Percentiles rank a stretch among this genome's conserved stretches.
These are phyloP conservation scores for Carposina sasakii DNA, from an alignment of 1,140 invertebrate genomes.

Conservation along the genomic window DNA sequence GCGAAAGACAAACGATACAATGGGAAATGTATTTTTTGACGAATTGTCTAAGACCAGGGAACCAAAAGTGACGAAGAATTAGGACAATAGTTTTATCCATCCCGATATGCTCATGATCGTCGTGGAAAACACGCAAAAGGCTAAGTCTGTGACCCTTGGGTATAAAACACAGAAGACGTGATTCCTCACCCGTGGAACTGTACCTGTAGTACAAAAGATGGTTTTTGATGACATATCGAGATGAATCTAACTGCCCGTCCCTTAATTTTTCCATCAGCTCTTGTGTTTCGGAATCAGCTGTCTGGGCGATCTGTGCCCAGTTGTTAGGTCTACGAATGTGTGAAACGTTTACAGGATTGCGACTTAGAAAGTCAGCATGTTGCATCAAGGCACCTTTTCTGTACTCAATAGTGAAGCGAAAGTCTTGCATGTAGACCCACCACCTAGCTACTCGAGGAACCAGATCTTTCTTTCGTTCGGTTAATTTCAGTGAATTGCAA, in stretches of 20 bases:
- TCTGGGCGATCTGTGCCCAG: conserved; percentile 8
- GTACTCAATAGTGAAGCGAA: neutral
- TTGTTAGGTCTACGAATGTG: neutral
- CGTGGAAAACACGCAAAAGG: conserved; percentile 22
- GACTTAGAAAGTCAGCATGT: conserved; percentile 7
- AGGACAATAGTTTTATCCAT: conserved; percentile 18
- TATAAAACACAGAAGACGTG: conserved; percentile 7
- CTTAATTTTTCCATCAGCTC: conserved; percentile 2
- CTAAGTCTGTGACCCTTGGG: conserved; percentile 12
- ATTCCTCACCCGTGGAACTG: neutral
- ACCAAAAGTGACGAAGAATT: conserved; percentile 23
- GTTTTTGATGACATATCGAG: neutral
- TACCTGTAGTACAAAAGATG: conserved; percentile 6
- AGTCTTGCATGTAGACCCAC: conserved; percentile 37
- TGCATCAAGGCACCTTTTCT: conserved; percentile 2
- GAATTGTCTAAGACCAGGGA: conserved; percentile 18
- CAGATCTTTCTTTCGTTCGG: conserved; percentile 29
- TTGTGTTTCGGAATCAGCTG: neutral
- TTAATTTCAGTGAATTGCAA: conserved; percentile 39
- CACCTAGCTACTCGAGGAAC: too few relatives aligned
- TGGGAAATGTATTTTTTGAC: conserved; percentile 16
- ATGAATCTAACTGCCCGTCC: neutral
- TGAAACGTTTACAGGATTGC: conserved; percentile 2
- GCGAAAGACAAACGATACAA: conserved; percentile 4
- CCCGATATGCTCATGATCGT: conserved; percentile 23